Evolutionary conservation across 2,797 vertebrate genomes (phyloP).

Genomic region (Sciurus carolinensis): DNA sequence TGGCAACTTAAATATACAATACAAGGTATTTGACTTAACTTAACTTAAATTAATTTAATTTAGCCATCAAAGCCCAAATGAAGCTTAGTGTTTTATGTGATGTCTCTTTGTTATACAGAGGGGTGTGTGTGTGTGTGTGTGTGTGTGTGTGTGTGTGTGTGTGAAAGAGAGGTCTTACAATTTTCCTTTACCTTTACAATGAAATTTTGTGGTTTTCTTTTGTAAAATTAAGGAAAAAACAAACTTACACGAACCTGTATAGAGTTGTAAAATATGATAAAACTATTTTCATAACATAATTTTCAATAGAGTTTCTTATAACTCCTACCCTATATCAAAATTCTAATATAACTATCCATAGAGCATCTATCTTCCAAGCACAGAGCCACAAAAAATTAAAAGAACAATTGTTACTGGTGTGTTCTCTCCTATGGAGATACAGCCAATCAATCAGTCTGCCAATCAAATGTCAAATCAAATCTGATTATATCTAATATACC

Average conservation of each 20-base stretch:
- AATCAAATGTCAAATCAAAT: conserved; percentile 8
- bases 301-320: background rate
- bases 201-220: background rate
- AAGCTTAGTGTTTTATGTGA: conserved; percentile 50
- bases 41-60: conserved; percentile 77
- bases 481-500: background rate
- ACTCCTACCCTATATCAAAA: background rate
- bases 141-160: background rate
- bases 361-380: background rate
- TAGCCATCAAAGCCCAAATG: conserved; percentile 62
- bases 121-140: background rate
- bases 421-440: background rate
- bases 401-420: background rate
- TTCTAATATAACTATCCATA: background rate
- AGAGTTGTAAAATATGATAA: background rate
- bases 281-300: background rate
- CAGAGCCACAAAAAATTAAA: background rate
- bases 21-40: conserved; percentile 66
- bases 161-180: background rate
- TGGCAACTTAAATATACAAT: conserved; percentile 74
- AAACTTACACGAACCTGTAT: background rate
- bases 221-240: background rate
- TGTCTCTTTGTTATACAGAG: background rate
- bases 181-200: background rate
- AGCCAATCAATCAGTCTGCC: background rate